Conservation (phyloP, 2,797 vertebrate genomes). For the Strix occidentalis region DNA sequence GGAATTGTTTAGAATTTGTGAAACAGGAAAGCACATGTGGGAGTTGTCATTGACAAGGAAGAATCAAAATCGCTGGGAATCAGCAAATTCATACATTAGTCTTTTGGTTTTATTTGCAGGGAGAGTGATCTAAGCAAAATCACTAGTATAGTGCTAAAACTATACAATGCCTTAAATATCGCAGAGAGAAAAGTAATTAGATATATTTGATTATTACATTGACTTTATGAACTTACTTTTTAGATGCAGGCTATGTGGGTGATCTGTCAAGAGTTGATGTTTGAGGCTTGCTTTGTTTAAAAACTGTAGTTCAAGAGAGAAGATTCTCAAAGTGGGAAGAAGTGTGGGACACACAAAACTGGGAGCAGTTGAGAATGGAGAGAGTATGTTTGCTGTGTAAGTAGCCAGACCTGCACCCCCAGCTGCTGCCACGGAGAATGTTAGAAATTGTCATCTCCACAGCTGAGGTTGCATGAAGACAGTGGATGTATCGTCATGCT, state of each 20-base stretch:
- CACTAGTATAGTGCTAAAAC: neutral
- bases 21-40: neutral
- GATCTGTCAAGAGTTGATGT: neutral
- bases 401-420: neutral
- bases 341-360: accelerated
- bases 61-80: neutral
- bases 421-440: neutral
- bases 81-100: neutral
- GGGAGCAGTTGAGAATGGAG: neutral
- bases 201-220: neutral
- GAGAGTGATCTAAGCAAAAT: neutral
- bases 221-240: neutral
- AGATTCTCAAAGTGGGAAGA: neutral
- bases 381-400: neutral
- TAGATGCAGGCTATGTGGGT: neutral
- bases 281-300: neutral
- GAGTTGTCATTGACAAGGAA: neutral
- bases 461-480: neutral
- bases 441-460: neutral
- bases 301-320: neutral
- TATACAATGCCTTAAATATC: neutral
- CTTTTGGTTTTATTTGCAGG: neutral
- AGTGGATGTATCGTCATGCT: neutral
- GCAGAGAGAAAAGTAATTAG: neutral
- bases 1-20: neutral